phyloP scores from a whole-genome alignment of 2,888 invertebrate genomes.

The Ornithoptera alexandrae region DNA sequence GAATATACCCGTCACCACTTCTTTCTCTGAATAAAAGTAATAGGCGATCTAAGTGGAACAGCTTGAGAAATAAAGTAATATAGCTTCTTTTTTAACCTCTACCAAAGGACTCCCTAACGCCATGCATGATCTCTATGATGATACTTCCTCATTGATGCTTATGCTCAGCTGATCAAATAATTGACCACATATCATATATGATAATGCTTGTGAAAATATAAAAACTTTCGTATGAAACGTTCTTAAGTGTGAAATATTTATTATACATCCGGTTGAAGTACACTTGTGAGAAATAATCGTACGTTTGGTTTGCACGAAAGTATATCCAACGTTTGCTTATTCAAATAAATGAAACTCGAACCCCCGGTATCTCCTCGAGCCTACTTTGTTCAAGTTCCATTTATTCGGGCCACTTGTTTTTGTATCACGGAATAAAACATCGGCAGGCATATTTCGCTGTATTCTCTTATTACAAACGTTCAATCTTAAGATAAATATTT shows the following conservation, averaged over 20 bases:
- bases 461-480: constrained; percentile 4
- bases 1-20: too few relatives aligned
- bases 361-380: constrained; percentile 7
- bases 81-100: too few relatives aligned
- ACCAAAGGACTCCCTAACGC: too few relatives aligned
- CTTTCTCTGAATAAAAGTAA: too few relatives aligned
- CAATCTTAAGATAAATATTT: constrained; percentile 13
- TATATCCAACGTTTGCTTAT: constrained; percentile 23
- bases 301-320: constrained; percentile 2
- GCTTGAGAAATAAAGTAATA: too few relatives aligned
- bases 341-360: constrained; percentile 27
- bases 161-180: too few relatives aligned
- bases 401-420: constrained; percentile 26
- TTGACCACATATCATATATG: not conserved
- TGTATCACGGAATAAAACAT: constrained; percentile 27
- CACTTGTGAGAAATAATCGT: constrained; percentile 1
- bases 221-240: not conserved
- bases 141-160: too few relatives aligned
- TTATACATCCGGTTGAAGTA: constrained; percentile 2
- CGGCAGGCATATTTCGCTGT: constrained; percentile 11
- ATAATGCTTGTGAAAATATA: not conserved
- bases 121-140: too few relatives aligned
- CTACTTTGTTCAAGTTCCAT: constrained; percentile 23
- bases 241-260: not conserved
- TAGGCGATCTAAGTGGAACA: too few relatives aligned